Percentiles rank a stretch among this genome's conserved stretches.
Conservation (phyloP, 1,140 invertebrate genomes). For the Nephotettix cincticeps region DNA sequence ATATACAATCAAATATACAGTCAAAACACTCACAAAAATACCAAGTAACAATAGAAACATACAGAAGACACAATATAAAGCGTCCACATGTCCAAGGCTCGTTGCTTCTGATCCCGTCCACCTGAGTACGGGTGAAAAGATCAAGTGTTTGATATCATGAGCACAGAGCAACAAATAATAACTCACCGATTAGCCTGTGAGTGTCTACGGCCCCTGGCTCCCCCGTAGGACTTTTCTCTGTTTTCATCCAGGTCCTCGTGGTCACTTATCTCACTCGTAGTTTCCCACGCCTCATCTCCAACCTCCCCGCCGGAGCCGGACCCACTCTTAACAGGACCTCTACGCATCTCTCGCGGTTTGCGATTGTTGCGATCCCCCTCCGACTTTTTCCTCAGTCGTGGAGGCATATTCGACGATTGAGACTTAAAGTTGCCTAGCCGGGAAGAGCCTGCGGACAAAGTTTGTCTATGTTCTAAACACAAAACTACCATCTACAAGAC, state of each 20-base stretch:
- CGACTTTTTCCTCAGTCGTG: conserved; percentile 42
- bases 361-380: conserved; percentile 36
- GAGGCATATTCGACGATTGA: conserved; percentile 34
- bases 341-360: conserved; percentile 22
- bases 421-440: background rate
- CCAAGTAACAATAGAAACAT: too few relatives aligned
- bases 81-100: too few relatives aligned
- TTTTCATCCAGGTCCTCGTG: conserved; percentile 42
- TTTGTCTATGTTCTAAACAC: too few relatives aligned
- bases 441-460: background rate
- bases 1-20: too few relatives aligned
- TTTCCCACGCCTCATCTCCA: conserved; percentile 64
- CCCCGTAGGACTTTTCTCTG: too few relatives aligned
- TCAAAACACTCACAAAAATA: too few relatives aligned
- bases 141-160: too few relatives aligned
- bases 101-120: too few relatives aligned
- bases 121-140: too few relatives aligned
- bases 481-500: background rate
- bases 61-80: too few relatives aligned
- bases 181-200: conserved; percentile 2
- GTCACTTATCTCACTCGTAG: conserved; percentile 67
- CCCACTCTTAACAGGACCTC: conserved; percentile 18
- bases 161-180: too few relatives aligned
- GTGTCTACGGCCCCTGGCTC: background rate
- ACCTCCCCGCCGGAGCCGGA: conserved; percentile 20